Conservation (phyloP, 2,113 vertebrate genomes). For the Triplophysa siluroides region DNA sequence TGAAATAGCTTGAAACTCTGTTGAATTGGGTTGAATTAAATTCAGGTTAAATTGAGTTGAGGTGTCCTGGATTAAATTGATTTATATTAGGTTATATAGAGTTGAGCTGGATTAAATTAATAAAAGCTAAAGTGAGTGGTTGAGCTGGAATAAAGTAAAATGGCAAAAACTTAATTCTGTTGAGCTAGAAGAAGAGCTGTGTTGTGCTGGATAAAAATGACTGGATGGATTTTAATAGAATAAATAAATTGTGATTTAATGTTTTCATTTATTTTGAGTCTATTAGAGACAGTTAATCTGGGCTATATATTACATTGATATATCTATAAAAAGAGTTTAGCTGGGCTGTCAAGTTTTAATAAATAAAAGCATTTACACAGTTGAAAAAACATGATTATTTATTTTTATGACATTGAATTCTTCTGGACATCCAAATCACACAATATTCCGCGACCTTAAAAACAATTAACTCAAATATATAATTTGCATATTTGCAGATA, state of each 20-base stretch:
- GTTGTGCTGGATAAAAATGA: not conserved
- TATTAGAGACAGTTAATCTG: no score
- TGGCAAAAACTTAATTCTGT: not conserved
- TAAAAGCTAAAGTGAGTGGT: not conserved
- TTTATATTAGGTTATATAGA: not conserved
- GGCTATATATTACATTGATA: no score
- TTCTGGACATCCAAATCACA: not conserved
- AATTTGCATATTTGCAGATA: constrained; percentile 12
- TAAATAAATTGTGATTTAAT: not conserved
- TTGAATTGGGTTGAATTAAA: not conserved
- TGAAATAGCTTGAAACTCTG: not conserved
- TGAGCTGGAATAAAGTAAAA: not conserved
- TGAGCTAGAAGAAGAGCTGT: not conserved
- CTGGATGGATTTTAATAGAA: no score
- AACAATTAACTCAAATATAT: not conserved
- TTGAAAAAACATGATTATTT: not conserved
- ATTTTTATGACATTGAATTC: not conserved
- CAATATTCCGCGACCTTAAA: not conserved
- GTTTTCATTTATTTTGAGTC: no score
- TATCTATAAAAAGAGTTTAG: no score
- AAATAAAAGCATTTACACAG: no score
- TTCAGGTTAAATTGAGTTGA: not conserved
- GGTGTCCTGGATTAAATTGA: not conserved
- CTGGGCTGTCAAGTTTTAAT: no score
- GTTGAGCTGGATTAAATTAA: not conserved